Evolutionary conservation across 2,113 vertebrate genomes (phyloP), one percentile per base, ranked within the genome.

Genomic region (Oncorhynchus gorbuscha): DNA sequence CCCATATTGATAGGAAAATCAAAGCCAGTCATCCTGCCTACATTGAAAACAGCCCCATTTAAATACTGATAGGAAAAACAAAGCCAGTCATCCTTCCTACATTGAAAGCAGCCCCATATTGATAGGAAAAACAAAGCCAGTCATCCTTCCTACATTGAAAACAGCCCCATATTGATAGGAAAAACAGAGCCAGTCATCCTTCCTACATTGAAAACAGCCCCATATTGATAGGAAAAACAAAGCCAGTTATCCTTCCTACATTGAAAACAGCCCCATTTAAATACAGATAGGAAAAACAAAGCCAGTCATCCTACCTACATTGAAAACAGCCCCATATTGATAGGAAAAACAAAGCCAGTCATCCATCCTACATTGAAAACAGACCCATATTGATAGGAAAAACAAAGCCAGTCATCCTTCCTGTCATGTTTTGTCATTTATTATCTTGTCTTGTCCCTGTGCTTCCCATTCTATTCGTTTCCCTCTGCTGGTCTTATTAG

Each of bases 361-460:
- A 30, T 4, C 30, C 30, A 0, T 30, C 30, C 30, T 30, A 69
- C 4, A 1, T 35, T 67, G 71, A 18, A 22, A 79, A 45, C 22
- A 61, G 51, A 49, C 30, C 74, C 73, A 78, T 65, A 48, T 66
- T 76, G 78, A 51, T 8, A 61, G 58, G 81, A 76, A 81, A 83
- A 85, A 28, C 81, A 45, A 13, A 13, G 22, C 3, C 13, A 26
- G 18, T 1, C 18, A 48, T 77, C 77, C 80, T 68, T 24, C 24
- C 24, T n/a, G n/a, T n/a, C n/a, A n/a, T n/a, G n/a, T n/a, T n/a
- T n/a, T n/a, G n/a, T n/a, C n/a, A n/a, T n/a, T n/a, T n/a, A n/a
- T n/a, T n/a, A n/a, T n/a, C n/a, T n/a, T n/a, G n/a, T n/a, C n/a
- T n/a, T n/a, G n/a, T n/a, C n/a, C n/a, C n/a, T n/a, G n/a, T n/a